These are phyloP conservation scores for Serripes groenlandicus DNA, from an alignment of 2,888 invertebrate genomes.

Conservation along the genomic window DNA sequence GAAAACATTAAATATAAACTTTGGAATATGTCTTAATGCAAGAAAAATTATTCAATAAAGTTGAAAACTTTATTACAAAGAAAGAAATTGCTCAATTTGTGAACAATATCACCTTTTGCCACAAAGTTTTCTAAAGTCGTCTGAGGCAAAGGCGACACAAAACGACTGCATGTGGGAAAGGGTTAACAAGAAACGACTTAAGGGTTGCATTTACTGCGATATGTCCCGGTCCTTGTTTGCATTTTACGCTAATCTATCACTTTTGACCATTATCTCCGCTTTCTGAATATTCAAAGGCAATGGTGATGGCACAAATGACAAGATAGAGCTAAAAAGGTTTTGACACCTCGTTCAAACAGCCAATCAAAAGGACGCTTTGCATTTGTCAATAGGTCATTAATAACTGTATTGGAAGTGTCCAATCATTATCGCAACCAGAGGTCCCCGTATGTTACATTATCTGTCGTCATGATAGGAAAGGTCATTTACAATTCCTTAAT, in stretches of 20 bases:
- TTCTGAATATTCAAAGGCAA: conserved; percentile 1
- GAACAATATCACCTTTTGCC: too few relatives aligned
- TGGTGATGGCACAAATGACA: neutral
- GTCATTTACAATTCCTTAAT: neutral
- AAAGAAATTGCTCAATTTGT: too few relatives aligned
- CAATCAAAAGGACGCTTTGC: conserved; percentile 18
- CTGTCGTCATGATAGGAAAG: conserved; percentile 2
- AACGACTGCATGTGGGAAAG: too few relatives aligned
- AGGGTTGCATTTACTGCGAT: too few relatives aligned
- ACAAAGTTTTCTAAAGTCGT: too few relatives aligned
- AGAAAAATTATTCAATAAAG: too few relatives aligned
- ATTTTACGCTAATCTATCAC: conserved; percentile 16
- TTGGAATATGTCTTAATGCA: too few relatives aligned
- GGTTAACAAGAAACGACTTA: too few relatives aligned
- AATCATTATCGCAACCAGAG: neutral
- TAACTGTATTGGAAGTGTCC: conserved; percentile 18
- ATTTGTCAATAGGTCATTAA: conserved; percentile 22
- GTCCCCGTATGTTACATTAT: conserved; percentile 4
- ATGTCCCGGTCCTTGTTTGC: conserved; percentile 18
- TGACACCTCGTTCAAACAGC: conserved; percentile 11
- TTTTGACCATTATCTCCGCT: conserved; percentile 14
- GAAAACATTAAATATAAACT: too few relatives aligned
- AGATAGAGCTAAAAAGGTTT: conserved; percentile 18
- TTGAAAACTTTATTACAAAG: too few relatives aligned
- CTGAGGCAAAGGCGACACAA: too few relatives aligned